Conservation (phyloP, 2,113 vertebrate genomes). For the Atrichornis clamosus region DNA sequence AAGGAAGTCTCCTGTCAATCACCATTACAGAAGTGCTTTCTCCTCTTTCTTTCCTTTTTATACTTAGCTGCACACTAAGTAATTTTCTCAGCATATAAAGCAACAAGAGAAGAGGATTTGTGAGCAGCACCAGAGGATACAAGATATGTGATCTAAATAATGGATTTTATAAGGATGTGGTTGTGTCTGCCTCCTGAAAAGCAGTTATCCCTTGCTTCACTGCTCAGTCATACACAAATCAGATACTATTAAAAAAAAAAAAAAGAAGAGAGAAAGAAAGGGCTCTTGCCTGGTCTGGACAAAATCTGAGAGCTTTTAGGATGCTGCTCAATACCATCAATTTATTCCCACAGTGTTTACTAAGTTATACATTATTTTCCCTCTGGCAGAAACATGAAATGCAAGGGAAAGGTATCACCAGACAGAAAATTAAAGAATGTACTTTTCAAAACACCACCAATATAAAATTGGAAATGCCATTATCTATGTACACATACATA, state of each 20-base stretch:
- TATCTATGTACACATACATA: neutral
- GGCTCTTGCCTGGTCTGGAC: neutral
- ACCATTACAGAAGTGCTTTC: neutral
- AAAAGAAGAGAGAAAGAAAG: neutral
- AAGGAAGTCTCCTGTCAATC: conserved; percentile 36
- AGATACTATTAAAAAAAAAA: neutral
- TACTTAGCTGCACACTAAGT: neutral
- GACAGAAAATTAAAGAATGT: neutral
- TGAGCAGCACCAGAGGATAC: neutral
- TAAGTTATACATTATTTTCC: neutral
- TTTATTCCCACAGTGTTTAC: neutral
- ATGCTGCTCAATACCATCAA: neutral
- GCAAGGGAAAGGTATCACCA: neutral
- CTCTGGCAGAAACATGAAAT: neutral
- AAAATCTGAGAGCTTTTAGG: neutral
- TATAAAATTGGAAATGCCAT: neutral
- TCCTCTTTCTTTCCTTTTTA: neutral
- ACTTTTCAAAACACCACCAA: neutral
- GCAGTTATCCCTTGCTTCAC: neutral
- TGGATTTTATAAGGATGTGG: neutral
- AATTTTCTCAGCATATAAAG: neutral
- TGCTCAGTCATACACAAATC: neutral
- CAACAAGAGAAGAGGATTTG: neutral
- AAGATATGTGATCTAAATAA: neutral
- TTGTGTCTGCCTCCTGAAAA: neutral